phyloP scores from a whole-genome alignment of 1,140 invertebrate species.

The Caenorhabditis elegans region WBcel235 BX284602.5:2192501-2193000 shows the following conservation, averaged over 20 bases:
- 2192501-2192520: neutral
- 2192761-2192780: neutral
- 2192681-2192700: neutral
- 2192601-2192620: too few species aligned
- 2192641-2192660: neutral
- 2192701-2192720: neutral
- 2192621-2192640: too few species aligned
- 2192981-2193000: neutral
- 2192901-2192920: neutral
- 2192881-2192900: constrained; percentile 19
- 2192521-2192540: neutral
- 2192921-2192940: constrained; percentile 4
- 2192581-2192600: too few species aligned
- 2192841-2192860: neutral
- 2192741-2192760: too few species aligned
- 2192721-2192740: neutral
- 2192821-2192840: too few species aligned
- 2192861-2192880: neutral
- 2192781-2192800: too few species aligned
- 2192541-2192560: neutral
- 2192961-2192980: neutral
- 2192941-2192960: neutral
- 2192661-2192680: neutral
- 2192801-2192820: too few species aligned
- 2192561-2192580: too few species aligned